These are phyloP conservation scores for Pilophorus perplexus DNA, from an alignment of 2,888 invertebrate genomes.

Conservation along the genomic window DNA sequence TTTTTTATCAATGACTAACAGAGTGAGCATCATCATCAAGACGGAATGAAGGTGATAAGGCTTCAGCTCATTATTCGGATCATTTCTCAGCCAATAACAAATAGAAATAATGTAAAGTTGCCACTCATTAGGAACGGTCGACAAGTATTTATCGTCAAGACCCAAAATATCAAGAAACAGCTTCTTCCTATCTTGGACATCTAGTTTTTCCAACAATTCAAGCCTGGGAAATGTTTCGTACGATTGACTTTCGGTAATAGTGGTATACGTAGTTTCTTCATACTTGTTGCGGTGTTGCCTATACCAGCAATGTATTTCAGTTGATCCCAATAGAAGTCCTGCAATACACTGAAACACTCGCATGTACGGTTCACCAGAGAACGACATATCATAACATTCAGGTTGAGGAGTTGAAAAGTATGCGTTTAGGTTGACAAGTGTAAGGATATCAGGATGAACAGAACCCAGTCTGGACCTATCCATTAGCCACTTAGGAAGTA, in stretches of 20 bases:
- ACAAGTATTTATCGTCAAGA: not conserved
- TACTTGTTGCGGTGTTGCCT: slow-evolving; percentile 22
- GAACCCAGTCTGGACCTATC: slow-evolving; percentile 61
- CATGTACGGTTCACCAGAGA: slow-evolving; percentile 61
- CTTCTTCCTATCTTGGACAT: not conserved
- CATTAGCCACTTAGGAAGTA: slow-evolving; percentile 64
- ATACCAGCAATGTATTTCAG: slow-evolving; percentile 42
- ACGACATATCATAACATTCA: slow-evolving; percentile 63
- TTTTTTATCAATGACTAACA: slow-evolving; percentile 60
- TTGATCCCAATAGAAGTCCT: slow-evolving; percentile 52
- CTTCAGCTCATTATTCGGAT: slow-evolving; percentile 51
- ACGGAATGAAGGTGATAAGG: slow-evolving; percentile 59
- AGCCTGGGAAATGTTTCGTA: slow-evolving; percentile 5
- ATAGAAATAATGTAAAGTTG: slow-evolving; percentile 60
- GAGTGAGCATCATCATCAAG: slow-evolving; percentile 59
- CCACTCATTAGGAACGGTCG: slow-evolving; percentile 57
- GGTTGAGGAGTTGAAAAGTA: slow-evolving; percentile 69
- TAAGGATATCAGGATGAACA: slow-evolving; percentile 66
- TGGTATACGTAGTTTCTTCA: not conserved
- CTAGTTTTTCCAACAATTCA: not conserved
- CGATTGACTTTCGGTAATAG: not conserved
- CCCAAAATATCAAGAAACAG: slow-evolving; percentile 13
- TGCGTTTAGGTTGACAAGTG: slow-evolving; percentile 63
- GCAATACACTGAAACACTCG: slow-evolving; percentile 64
- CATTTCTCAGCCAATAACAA: slow-evolving; percentile 59